Conservation (phyloP, 1,140 invertebrate genomes). For the Heterodera schachtii region DNA sequence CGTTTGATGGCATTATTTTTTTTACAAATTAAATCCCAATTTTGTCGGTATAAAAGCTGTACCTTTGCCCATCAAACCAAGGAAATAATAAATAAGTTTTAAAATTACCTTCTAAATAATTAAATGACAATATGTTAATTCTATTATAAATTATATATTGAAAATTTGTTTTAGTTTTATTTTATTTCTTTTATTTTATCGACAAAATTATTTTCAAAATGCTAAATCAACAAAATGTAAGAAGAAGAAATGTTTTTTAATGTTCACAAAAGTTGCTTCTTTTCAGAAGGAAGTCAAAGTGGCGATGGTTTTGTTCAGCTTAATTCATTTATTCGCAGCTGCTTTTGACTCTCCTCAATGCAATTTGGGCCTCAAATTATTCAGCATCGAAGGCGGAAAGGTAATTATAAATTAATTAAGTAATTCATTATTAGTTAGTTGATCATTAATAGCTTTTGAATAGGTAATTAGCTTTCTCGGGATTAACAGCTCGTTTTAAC, state of each 20-base stretch:
- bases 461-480: too few species aligned
- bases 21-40: neutral
- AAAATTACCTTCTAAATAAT: too few species aligned
- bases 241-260: neutral
- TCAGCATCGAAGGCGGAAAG: constrained; percentile 40
- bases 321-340: neutral
- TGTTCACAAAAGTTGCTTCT: neutral
- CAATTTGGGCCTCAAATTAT: constrained; percentile 44
- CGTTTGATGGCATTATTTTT: neutral
- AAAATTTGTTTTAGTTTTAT: constrained; percentile 10
- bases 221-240: neutral
- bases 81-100: neutral
- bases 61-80: neutral
- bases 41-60: neutral
- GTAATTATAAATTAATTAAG: constrained; percentile 17
- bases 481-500: too few species aligned
- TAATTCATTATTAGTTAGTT: too few species aligned
- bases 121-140: too few species aligned
- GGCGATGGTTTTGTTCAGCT: constrained; percentile 3
- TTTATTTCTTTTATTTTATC: constrained; percentile 4
- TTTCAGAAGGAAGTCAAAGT: too few species aligned
- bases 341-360: constrained; percentile 28
- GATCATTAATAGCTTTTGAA: too few species aligned
- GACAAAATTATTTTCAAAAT: neutral
- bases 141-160: neutral